Evolutionary conservation across 2,113 vertebrate species (phyloP).

Genomic region (Ondatra zibethicus): DNA sequence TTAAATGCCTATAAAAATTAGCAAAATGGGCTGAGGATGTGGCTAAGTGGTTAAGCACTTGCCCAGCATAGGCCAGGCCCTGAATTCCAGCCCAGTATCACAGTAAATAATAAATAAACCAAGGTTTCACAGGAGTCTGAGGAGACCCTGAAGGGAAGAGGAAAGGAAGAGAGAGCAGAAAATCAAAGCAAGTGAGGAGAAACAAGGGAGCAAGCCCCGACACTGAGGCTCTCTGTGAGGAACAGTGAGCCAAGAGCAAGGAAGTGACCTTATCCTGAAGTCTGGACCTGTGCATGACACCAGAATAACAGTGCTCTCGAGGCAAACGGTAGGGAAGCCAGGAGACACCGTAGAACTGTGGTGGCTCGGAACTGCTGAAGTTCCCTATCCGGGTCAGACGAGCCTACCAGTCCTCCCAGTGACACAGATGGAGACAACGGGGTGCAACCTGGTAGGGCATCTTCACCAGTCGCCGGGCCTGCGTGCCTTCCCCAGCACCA

Average conservation of each 20-base stretch:
- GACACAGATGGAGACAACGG: background rate
- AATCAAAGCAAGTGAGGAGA: background rate
- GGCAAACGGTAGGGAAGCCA: background rate
- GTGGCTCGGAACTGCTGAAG: background rate
- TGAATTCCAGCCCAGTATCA: background rate
- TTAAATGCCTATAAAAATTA: background rate
- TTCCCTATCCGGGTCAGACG: background rate
- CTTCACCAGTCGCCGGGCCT: background rate
- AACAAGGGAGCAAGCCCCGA: background rate
- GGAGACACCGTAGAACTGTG: background rate
- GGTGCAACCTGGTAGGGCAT: background rate
- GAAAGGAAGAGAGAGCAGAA: background rate
- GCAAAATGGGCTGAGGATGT: background rate
- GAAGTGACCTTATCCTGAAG: background rate
- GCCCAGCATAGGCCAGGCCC: background rate
- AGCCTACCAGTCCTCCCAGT: rapidly evolving
- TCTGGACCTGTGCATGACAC: background rate
- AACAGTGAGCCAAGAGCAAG: too few species aligned
- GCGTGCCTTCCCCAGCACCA: background rate
- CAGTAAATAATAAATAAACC: background rate
- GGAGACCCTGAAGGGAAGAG: background rate
- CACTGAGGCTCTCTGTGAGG: background rate
- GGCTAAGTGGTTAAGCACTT: background rate
- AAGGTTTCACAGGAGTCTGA: background rate
- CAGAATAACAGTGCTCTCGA: background rate